Evolutionary conservation across 2,113 vertebrate species (phyloP), one percentile per base, ranked within the genome.

Genomic region (Silurus glanis): DNA sequence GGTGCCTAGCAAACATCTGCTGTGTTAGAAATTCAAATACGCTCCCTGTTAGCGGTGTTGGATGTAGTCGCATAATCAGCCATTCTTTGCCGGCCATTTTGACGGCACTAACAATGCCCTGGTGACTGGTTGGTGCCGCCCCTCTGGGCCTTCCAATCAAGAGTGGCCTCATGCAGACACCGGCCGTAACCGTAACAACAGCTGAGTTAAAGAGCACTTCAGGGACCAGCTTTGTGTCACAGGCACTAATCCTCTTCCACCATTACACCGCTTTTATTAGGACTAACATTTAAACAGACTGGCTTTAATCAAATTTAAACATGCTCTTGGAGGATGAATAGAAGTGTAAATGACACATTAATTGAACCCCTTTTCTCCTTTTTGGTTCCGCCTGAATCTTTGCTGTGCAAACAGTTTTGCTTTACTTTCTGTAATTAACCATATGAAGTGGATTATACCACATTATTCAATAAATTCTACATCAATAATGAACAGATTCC

Each of bases 1-100:
- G 92, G 95, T 96, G 95, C 97, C 96, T 94, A 97, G 97, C 95
- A 98, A 98, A 97, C 98, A 99, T 97, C 98, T 99, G 98, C 96
- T 99, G 97, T 96, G 95, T 96, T 96, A 96, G 96, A 96, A 97
- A 98, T 98, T 99, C 97, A 97, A 96, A 97, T 96, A 96, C 96
- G 96, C 97, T 97, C 96, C 96, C 95, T 97, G 95, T 94, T 96
- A 95, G 94, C 96, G 95, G 96, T 95, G 92, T 94, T 95, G 92
- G 94, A 93, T 95, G 95, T 96, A 95, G 95, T 96, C 95, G 95
- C 95, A 95, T 97, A 97, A 96, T 96, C 96, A 97, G 96, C 96
- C 94, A 96, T 98, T 98, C 96, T 97, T 97, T 95, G 96, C 87
- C 85, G 93, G 93, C 95, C 94, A 95, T 96, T 97, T 94, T 96